A percentile compares a stretch with the other conserved stretches of the same genome.
Conservation (phyloP, 92 coral and sea anemone genomes). For the Epizoanthus fatuus region DNA sequence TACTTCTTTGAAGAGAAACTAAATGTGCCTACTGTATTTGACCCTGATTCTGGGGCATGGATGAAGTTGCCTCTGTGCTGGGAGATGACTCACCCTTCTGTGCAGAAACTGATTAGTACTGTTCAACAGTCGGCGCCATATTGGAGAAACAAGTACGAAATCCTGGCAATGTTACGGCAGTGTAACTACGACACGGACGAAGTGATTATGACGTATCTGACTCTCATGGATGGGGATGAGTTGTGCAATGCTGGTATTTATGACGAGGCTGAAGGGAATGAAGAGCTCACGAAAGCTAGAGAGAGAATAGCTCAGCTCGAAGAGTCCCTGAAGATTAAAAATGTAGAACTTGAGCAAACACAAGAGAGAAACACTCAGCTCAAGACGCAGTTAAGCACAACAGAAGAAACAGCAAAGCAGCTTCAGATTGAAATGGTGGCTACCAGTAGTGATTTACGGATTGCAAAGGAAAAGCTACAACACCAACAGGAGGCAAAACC, state of each 20-base stretch:
- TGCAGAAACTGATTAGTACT: slow-evolving; percentile 31
- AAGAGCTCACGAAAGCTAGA: slow-evolving; percentile 56
- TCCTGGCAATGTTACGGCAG: slow-evolving; percentile 81
- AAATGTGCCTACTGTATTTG: slow-evolving; percentile 80
- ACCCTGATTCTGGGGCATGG: slow-evolving; percentile 83
- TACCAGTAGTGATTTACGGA: slow-evolving; percentile 68
- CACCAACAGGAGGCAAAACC: slow-evolving; percentile 21
- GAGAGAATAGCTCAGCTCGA: slow-evolving; percentile 66
- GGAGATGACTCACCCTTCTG: slow-evolving; percentile 75
- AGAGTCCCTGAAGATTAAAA: slow-evolving; percentile 58
- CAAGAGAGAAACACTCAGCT: slow-evolving; percentile 48
- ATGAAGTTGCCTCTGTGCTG: slow-evolving; percentile 84
- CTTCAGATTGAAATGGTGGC: slow-evolving; percentile 65
- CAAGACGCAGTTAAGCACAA: slow-evolving; percentile 54
- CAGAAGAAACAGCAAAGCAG: slow-evolving; percentile 62
- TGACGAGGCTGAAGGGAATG: slow-evolving; percentile 7
- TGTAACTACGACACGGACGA: slow-evolving; percentile 87
- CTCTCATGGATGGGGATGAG: slow-evolving; percentile 72
- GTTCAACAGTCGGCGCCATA: slow-evolving; percentile 77
- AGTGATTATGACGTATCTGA: slow-evolving; percentile 73
- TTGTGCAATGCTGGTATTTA: background rate
- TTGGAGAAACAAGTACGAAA: slow-evolving; percentile 78
- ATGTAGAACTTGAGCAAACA: slow-evolving; percentile 47
- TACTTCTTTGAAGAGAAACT: slow-evolving; percentile 82
- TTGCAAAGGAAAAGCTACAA: slow-evolving; percentile 46